Conservation (phyloP, 2,797 vertebrate genomes). For the Pseudotriccus pelzelni region DNA sequence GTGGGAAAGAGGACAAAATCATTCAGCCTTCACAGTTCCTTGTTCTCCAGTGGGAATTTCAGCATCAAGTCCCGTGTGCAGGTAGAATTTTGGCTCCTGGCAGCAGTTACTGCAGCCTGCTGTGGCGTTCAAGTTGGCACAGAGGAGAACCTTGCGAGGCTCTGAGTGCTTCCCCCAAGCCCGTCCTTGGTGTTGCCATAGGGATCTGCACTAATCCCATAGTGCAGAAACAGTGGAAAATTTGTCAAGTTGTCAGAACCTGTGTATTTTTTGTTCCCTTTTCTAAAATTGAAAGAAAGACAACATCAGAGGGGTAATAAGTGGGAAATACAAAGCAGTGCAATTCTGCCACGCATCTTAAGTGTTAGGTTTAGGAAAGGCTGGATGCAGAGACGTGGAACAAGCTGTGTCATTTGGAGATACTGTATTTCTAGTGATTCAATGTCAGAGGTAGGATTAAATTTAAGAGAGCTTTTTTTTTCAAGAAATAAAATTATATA, state of each 20-base stretch:
- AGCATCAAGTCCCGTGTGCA: background rate
- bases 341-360: background rate
- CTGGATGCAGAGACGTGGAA: background rate
- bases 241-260: background rate
- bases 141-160: background rate
- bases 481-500: background rate
- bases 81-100: background rate
- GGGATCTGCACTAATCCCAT: background rate
- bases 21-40: background rate
- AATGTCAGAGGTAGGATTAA: background rate
- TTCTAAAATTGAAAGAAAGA: background rate
- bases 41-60: background rate
- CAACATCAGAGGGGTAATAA: background rate
- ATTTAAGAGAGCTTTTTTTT: background rate
- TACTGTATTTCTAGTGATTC: background rate
- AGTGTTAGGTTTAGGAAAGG: background rate
- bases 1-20: background rate
- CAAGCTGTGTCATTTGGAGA: background rate
- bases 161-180: background rate
- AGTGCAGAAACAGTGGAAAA: background rate
- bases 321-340: background rate
- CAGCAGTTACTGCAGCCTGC: background rate
- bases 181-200: background rate
- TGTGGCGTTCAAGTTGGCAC: background rate
- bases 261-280: background rate